Evolutionary conservation across 35 echinoderm and acorn worm species (phyloP).

Genomic region (Ptychodera flava): DNA sequence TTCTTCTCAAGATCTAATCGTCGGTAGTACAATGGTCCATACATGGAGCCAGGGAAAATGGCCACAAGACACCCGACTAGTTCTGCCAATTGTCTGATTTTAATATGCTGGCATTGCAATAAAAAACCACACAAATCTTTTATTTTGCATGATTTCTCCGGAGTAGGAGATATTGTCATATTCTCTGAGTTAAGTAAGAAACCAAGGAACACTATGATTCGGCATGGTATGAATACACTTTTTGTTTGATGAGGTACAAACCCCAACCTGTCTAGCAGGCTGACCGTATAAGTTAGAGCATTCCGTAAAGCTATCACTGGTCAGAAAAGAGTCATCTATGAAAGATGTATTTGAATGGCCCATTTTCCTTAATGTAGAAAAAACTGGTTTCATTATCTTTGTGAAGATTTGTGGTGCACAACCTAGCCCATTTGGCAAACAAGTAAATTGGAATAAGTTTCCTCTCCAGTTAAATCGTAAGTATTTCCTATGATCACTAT

Average conservation of each 20-base stretch:
- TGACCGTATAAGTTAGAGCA: conserved; percentile 14
- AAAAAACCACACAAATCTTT: conserved; percentile 13
- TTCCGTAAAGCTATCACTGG: conserved; percentile 12
- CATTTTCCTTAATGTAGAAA: background rate
- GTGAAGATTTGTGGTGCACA: conserved; percentile 26
- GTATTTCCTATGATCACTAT: background rate
- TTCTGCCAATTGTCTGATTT: conserved; percentile 16
- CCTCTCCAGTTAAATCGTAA: conserved; percentile 12
- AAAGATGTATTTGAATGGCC: conserved; percentile 6
- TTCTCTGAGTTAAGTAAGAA: conserved; percentile 42
- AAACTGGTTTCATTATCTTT: conserved; percentile 6
- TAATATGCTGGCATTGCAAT: background rate
- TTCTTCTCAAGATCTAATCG: conserved; percentile 52
- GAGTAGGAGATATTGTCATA: conserved; percentile 34
- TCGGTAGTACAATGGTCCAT: conserved; percentile 65
- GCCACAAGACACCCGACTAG: conserved; percentile 30
- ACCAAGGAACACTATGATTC: conserved; percentile 16
- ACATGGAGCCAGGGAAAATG: conserved; percentile 20
- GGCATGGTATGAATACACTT: conserved; percentile 18
- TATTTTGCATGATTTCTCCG: conserved; percentile 20
- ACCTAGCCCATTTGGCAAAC: conserved; percentile 26
- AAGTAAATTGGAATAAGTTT: conserved; percentile 5
- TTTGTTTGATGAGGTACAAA: conserved; percentile 45
- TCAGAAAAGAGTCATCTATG: conserved; percentile 35
- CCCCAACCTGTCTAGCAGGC: conserved; percentile 23